Percentiles rank a stretch among this genome's conserved stretches.
Conservation (phyloP, 2,797 vertebrate genomes). For the Selene dorsalis region DNA sequence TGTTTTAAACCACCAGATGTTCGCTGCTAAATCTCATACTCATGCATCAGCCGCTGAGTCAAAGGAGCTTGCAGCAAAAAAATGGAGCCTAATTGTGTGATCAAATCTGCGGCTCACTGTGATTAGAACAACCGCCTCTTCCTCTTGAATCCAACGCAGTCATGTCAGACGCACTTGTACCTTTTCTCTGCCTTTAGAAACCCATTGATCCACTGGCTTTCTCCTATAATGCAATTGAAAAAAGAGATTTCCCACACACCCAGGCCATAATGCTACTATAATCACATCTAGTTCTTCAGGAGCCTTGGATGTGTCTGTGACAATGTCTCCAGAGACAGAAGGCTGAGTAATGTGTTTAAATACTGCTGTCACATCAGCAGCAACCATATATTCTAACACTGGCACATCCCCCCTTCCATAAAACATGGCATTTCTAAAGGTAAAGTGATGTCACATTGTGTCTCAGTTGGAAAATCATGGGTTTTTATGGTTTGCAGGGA, state of each 20-base stretch:
- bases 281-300: conserved; percentile 57
- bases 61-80: conserved; percentile 1
- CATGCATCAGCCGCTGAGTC: not conserved
- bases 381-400: conserved; percentile 12
- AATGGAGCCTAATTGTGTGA: conserved; percentile 7
- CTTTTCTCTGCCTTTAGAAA: conserved; percentile 54
- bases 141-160: conserved; percentile 33
- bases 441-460: conserved; percentile 26
- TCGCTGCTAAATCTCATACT: conserved; percentile 18
- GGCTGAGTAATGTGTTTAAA: conserved; percentile 49
- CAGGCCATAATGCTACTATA: conserved; percentile 40
- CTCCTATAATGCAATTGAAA: conserved; percentile 66
- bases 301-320: conserved; percentile 24
- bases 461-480: conserved; percentile 16
- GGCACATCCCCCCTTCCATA: not conserved
- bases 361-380: conserved; percentile 35
- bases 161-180: conserved; percentile 36
- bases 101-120: conserved; percentile 31
- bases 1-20: conserved; percentile 17
- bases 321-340: conserved; percentile 3
- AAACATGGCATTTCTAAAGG: conserved; percentile 44
- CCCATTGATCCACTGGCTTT: conserved; percentile 70
- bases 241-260: conserved; percentile 47
- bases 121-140: conserved; percentile 15
- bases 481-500: conserved; percentile 30